These are phyloP conservation scores for Oscheius sp. DNA, from an alignment of 2,888 invertebrate genomes.

Conservation along the genomic window DNA sequence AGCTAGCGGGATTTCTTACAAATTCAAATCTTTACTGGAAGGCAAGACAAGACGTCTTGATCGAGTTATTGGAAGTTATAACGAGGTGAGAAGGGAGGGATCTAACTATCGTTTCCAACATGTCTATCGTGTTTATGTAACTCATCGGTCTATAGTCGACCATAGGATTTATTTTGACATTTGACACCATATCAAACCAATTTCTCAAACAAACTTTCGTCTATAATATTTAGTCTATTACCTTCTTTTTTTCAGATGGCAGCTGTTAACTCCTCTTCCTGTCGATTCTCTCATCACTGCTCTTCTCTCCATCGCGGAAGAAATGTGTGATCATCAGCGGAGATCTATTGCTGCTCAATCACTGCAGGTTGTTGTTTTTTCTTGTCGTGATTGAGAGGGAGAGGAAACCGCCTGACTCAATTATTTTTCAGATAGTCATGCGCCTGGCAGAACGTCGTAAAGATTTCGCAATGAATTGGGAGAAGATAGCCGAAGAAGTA, in stretches of 20 bases:
- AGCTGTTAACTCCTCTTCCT: conserved; percentile 20
- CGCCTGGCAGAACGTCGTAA: conserved; percentile 33
- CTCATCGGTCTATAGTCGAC: background rate
- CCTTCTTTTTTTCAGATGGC: conserved; percentile 33
- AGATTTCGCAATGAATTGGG: conserved; percentile 38
- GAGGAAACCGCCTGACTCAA: background rate
- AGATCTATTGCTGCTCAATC: conserved; percentile 44
- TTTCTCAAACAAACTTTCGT: background rate
- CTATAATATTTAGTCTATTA: background rate
- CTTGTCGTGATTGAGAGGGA: no score
- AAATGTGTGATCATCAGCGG: conserved; percentile 36
- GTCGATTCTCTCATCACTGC: conserved; percentile 28
- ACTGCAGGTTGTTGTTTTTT: conserved; percentile 28
- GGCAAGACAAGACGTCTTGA: conserved; percentile 41
- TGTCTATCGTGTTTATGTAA: background rate
- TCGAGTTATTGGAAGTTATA: conserved; percentile 30
- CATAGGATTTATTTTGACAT: no score
- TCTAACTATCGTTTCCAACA: background rate
- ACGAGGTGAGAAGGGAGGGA: conserved; percentile 29
- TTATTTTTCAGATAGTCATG: conserved; percentile 29
- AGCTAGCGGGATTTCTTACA: conserved; percentile 2
- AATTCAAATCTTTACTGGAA: conserved; percentile 42
- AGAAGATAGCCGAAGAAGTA: conserved; percentile 29
- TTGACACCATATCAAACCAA: no score
- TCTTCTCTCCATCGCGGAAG: conserved; percentile 36